These are phyloP conservation scores for Calameuta idolon DNA, from an alignment of 2,888 invertebrate species.

Conservation along the genomic window DNA sequence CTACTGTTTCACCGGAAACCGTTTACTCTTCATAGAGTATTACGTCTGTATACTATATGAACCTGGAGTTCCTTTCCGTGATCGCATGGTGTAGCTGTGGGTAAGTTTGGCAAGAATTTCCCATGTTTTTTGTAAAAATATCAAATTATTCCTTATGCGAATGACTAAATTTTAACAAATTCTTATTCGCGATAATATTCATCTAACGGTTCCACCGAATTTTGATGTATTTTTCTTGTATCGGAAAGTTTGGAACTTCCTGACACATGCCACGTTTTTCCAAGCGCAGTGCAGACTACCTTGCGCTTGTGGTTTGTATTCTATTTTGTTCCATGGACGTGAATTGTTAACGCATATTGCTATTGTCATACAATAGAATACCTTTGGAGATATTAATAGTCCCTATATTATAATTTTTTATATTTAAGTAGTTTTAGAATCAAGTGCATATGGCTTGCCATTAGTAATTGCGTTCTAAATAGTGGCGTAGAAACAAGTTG, in stretches of 20 bases:
- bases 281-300: not conserved
- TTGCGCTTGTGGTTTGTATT: not conserved
- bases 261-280: slow-evolving; percentile 36
- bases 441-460: not conserved
- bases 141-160: not conserved
- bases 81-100: slow-evolving; percentile 45
- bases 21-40: not conserved
- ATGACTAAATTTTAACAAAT: slow-evolving; percentile 2
- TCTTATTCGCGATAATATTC: slow-evolving; percentile 20
- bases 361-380: not conserved
- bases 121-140: slow-evolving; percentile 28
- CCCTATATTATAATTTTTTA: not conserved
- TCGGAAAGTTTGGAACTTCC: slow-evolving; percentile 6
- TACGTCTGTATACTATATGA: not conserved
- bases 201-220: slow-evolving; percentile 8
- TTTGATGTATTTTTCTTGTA: not conserved
- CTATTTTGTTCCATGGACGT: not conserved
- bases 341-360: not conserved
- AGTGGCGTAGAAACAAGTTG: not conserved
- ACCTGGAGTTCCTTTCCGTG: slow-evolving; percentile 39
- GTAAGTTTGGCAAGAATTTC: slow-evolving; percentile 40
- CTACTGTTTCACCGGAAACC: not conserved
- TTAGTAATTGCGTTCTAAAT: not conserved
- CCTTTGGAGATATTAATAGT: not conserved
- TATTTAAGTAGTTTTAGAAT: not conserved